Evolutionary conservation across 2,113 vertebrate genomes (phyloP), one percentile per base, ranked within the genome.

Genomic region (Chaetodon auriga): DNA sequence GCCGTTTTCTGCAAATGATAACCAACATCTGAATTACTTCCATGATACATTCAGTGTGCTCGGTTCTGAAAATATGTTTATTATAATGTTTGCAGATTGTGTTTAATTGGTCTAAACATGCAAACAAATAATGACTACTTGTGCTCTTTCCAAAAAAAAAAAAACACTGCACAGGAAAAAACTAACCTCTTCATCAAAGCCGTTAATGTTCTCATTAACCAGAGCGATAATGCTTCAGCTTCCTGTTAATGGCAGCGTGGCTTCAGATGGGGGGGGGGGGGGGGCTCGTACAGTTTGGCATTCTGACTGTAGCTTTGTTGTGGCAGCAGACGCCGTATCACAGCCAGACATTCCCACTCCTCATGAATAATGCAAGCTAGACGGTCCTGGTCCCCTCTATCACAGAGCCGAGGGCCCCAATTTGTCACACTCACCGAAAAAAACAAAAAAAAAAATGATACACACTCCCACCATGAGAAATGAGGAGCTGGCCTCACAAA

Each of bases 281-380:
- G 30, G 30, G 6, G 60, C 57, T 53, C 18, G 0, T 63, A 61
- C 68, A 43, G 19, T 35, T 43, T 83, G 57, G 81, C 68, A 62
- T 66, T 81, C 63, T 21, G 51, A 18, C 88, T 88, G 78, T n/a
- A 71, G 72, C 69, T 16, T 41, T 68, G 75, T 51, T 41, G 58
- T 30, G 36, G 25, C 6, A 1, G 63, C 21, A 45, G 30, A 81
- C 78, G 2, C 43, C 72, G 1, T 36, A 74, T 88, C 81, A 35
- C 81, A 43, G 55, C 82, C 78, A 38, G 6, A 78, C 78, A 60
- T 68, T 54, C 76, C 73, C 66, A n/a, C 62, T 1, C 60, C 78
- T 88, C 87, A 84, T 88, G 85, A 92, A 92, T 92, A 84, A 93
- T 87, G 69, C 80, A 91, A 14, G 18, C 6, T 2, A 0, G 58